Conservation (phyloP, 2,888 invertebrate genomes). For the Flabesymbios commensalis region DNA sequence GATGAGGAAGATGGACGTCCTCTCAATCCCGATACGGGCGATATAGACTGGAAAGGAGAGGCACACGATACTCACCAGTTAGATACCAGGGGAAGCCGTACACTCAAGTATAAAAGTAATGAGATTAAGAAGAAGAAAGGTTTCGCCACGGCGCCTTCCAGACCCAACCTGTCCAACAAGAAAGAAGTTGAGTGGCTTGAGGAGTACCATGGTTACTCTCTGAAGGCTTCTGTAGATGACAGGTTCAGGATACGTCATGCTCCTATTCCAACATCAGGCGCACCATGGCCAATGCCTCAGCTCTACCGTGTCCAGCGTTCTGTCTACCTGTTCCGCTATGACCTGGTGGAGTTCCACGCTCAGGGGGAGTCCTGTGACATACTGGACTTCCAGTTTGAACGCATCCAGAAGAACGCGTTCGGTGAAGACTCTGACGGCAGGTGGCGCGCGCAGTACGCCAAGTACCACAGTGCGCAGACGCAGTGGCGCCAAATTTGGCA, state of each 20-base stretch:
- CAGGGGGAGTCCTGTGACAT: slow-evolving; percentile 65
- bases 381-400: slow-evolving; percentile 65
- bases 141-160: not conserved
- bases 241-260: slow-evolving; percentile 32
- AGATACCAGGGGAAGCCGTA: no score
- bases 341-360: slow-evolving; percentile 32
- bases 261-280: slow-evolving; percentile 27
- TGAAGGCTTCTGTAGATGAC: slow-evolving; percentile 30
- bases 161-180: not conserved
- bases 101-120: no score
- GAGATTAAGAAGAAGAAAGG: not conserved
- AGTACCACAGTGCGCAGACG: not conserved
- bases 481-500: not conserved
- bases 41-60: no score
- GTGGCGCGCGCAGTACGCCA: slow-evolving; percentile 1
- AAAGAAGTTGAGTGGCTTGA: slow-evolving; percentile 28
- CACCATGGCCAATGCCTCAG: slow-evolving; percentile 42
- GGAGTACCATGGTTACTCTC: slow-evolving; percentile 28
- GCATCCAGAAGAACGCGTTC: slow-evolving; percentile 66
- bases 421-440: slow-evolving; percentile 26
- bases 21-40: no score
- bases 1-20: no score
- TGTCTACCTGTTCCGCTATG: slow-evolving; percentile 11
- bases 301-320: slow-evolving; percentile 24
- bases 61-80: no score